Base-by-base conservation (phyloP, 1,140 invertebrate species). In the Pseudomyrmex cubaensis region DNA sequence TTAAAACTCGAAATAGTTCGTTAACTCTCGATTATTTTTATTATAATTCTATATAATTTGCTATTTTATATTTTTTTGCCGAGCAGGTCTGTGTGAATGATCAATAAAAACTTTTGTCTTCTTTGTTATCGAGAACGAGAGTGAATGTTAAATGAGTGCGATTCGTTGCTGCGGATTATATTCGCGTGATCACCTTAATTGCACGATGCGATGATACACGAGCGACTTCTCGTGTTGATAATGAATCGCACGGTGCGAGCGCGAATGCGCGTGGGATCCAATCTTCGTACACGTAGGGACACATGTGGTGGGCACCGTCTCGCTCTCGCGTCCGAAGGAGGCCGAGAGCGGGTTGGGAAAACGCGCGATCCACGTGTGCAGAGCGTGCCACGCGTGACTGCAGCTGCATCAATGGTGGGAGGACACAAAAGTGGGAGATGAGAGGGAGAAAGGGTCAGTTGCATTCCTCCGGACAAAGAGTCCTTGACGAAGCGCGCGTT, bases 351-450 rank as follows among this genome's bases (percentile, higher is more conserved):
- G 91, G 82, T 70, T 57, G 69, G 84, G 83, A 44, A 85, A 88
- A 88, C 89, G 90, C 87, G 90, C 89, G 90, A 87, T 91, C 90
- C 92, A 93, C 93, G 92, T 91, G 93, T 92, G 91, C 87, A 91
- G 91, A 93, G 92, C 93, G 93, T 93, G 93, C 93, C 92, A 92
- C 91, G 93, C 92, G 92, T 91, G 93, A 93, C 91, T 90, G 87
- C 87, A 70, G 57, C 25, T 73, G 78, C 64, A 72, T 86, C 25
- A 52, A 9, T 82, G 57, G 88, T 89, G 88, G 88, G 87, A 83
- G 67, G 56, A 63, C 59, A 61, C 54, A 46, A 54, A 56, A 59
- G 64, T 67, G 75, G 56, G n/a, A 62, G 46, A 61, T 35, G 35
- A 35, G 83, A 70, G 64, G 57, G 75, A 84, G 67, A 82, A 70